A percentile compares a stretch with the other conserved stretches of the same genome.
These are phyloP conservation scores for Andrena chrysosceles DNA, from an alignment of 2,888 invertebrate genomes.

Conservation along the genomic window DNA sequence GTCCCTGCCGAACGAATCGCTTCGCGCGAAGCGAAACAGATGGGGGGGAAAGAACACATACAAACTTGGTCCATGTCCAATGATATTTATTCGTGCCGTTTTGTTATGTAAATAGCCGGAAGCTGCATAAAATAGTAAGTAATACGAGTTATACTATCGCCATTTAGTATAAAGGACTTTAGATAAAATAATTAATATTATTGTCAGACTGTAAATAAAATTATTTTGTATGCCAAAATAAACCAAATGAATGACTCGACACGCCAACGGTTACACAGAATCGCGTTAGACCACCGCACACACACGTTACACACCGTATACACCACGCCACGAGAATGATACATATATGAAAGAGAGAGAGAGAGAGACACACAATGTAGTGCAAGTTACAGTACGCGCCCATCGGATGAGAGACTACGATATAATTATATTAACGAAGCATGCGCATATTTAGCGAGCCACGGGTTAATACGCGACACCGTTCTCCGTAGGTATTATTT, in stretches of 20 bases:
- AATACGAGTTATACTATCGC: constrained; percentile 74
- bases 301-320: neutral
- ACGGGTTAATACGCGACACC: constrained; percentile 48
- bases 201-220: constrained; percentile 83
- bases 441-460: constrained; percentile 41
- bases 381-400: constrained; percentile 31
- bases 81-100: constrained; percentile 76
- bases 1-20: constrained; percentile 64
- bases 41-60: constrained; percentile 17
- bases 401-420: constrained; percentile 22
- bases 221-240: constrained; percentile 84
- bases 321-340: neutral
- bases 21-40: constrained; percentile 36
- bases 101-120: constrained; percentile 74
- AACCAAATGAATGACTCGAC: constrained; percentile 80
- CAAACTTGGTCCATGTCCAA: constrained; percentile 64
- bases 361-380: neutral
- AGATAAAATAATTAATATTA: constrained; percentile 75
- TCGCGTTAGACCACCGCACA: constrained; percentile 31
- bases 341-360: neutral
- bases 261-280: constrained; percentile 48
- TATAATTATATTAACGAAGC: constrained; percentile 28
- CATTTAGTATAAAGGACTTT: constrained; percentile 75
- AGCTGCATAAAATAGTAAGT: constrained; percentile 69
- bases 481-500: constrained; percentile 55